Evolutionary conservation across 2,113 vertebrate species (phyloP), one percentile per base, ranked within the genome.

Genomic region (Hippocampus mohnikei): DNA sequence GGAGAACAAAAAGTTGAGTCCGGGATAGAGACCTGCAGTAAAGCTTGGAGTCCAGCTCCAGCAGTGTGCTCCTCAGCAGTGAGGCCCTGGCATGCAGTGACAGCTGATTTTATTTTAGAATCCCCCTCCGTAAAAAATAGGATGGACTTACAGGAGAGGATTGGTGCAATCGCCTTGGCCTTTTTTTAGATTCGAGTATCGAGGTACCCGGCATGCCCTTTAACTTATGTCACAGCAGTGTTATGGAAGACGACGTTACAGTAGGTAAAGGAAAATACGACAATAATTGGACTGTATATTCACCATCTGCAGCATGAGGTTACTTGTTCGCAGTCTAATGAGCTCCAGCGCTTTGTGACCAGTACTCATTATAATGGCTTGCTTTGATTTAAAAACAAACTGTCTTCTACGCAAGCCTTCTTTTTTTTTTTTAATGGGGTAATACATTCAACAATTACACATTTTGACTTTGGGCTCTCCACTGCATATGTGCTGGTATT

Each of bases 81-180:
- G 86, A 88, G 89, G 79, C 88, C 90, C 81, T 60, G 85, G 93
- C 84, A 77, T 84, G 90, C 78, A 66, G 89, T 83, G 89, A 92
- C 82, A 92, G 93, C 93, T 93, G 93, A 85, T 93, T 95, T 95
- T 95, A 94, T 93, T 94, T 95, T 92, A 94, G 91, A 87, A 73
- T 72, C 73, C 85, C 76, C 78, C 82, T 80, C 59, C 29, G 60
- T 80, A 76, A 82, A 88, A 87, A 85, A 83, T 70, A 84, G 86
- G 86, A 84, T 71, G 76, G 84, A 84, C 81, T 75, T 66, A 0
- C 37, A 70, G 66, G 72, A 77, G 77, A 27, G 76, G 77, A 81
- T 61, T 55, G 68, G 66, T 66, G 77, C 80, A 81, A 67, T 85
- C 66, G 80, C 74, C 62, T 9, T 64, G 69, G 48, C 46, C 90